These are phyloP conservation scores for Thera britannica DNA, from an alignment of 2,888 invertebrate species.

Conservation along the genomic window DNA sequence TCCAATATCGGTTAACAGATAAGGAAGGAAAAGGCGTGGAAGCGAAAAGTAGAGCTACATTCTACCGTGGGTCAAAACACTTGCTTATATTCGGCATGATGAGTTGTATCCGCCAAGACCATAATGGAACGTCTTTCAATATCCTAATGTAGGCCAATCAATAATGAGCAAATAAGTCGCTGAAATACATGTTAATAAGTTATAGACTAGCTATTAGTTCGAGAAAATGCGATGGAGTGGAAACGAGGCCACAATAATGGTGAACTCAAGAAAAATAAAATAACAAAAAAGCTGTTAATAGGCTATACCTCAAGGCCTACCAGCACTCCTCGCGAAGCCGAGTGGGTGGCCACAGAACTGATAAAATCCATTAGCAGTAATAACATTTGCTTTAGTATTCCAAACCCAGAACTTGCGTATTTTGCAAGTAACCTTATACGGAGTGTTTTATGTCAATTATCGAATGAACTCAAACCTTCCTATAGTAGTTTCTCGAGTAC, in stretches of 20 bases:
- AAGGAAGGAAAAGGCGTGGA: slow-evolving; percentile 8
- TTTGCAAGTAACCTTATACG: background rate
- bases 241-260: slow-evolving; percentile 10
- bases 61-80: background rate
- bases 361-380: background rate
- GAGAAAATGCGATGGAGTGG: slow-evolving; percentile 25
- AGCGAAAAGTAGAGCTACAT: slow-evolving; percentile 5
- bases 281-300: slow-evolving; percentile 42
- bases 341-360: background rate
- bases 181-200: slow-evolving; percentile 14
- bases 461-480: no score
- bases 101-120: slow-evolving; percentile 17
- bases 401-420: background rate
- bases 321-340: slow-evolving; percentile 22
- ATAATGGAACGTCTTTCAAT: slow-evolving; percentile 9
- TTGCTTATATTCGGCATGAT: slow-evolving; percentile 16
- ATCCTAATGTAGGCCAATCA: slow-evolving; percentile 7
- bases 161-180: background rate
- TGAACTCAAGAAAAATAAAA: slow-evolving; percentile 31
- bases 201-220: slow-evolving; percentile 8
- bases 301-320: slow-evolving; percentile 36
- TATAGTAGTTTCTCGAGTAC: no score
- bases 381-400: background rate
- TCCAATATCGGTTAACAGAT: background rate
- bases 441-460: background rate